Evolutionary conservation across 1,140 invertebrate species (phyloP).

Genomic region (Drosophila virilis): DNA sequence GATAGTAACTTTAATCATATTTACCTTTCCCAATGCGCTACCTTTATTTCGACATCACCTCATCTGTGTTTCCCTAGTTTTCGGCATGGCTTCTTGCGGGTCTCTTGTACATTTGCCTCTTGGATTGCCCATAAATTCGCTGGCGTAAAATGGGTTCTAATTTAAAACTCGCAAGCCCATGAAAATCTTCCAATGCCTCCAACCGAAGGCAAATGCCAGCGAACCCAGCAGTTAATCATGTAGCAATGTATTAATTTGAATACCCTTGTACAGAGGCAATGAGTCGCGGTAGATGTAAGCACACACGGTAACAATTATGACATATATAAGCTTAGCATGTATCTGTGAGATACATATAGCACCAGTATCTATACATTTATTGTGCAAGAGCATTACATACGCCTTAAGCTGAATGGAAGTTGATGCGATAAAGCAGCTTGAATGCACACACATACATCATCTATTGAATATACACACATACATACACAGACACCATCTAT

Average conservation of each 20-base stretch:
- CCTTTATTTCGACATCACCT: background rate
- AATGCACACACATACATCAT: background rate
- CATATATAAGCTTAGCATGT: constrained; percentile 14
- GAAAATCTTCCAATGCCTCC: constrained; percentile 10
- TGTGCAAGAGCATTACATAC: background rate
- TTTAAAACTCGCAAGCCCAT: background rate
- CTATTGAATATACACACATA: no score
- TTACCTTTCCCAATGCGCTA: background rate
- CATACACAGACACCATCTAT: background rate
- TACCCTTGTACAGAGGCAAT: background rate
- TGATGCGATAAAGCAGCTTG: constrained; percentile 21
- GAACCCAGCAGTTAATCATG: constrained; percentile 37
- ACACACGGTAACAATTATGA: constrained; percentile 19
- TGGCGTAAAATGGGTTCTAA: constrained; percentile 5
- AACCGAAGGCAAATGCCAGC: constrained; percentile 1
- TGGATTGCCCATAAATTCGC: constrained; percentile 19
- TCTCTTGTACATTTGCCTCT: background rate
- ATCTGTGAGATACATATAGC: constrained; percentile 8
- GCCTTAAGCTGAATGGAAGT: background rate
- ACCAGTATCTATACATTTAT: background rate
- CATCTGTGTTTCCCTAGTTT: background rate
- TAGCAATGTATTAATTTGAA: constrained; percentile 37
- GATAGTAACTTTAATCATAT: background rate
- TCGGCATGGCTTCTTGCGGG: background rate
- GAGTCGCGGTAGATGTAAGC: background rate